Percentiles rank a stretch among this genome's conserved stretches.
phyloP scores from a whole-genome alignment of 2,888 invertebrate genomes.

The Rhyacophila evoluta region DNA sequence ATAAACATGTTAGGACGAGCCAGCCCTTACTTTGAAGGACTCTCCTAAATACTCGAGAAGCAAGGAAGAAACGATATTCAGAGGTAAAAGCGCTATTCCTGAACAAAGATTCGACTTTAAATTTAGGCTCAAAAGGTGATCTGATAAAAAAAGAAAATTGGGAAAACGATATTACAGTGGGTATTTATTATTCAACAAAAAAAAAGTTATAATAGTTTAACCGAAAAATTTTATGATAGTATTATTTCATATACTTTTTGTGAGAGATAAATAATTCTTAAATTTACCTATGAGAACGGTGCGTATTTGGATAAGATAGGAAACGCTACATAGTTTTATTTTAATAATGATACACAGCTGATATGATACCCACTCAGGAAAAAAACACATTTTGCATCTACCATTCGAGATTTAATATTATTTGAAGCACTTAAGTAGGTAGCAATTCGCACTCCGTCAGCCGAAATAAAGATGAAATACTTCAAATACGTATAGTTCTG shows the following conservation, averaged over 20 bases:
- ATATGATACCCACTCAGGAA: no score
- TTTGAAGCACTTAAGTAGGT: no score
- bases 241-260: no score
- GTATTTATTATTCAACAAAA: neutral
- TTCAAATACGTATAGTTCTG: no score
- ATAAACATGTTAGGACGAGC: neutral
- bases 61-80: slow-evolving; percentile 4
- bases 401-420: no score
- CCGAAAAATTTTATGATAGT: no score
- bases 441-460: no score
- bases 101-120: slow-evolving; percentile 19
- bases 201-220: neutral
- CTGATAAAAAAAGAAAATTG: neutral
- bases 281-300: neutral
- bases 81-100: slow-evolving; percentile 12
- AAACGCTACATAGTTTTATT: no score
- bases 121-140: slow-evolving; percentile 24
- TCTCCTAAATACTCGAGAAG: neutral
- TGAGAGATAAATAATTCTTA: neutral
- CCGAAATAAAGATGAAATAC: no score
- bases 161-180: neutral
- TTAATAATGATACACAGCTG: no score
- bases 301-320: no score
- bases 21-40: neutral
- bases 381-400: no score